Conservation (phyloP, 2,113 vertebrate genomes). For the Colinus virginianus region DNA sequence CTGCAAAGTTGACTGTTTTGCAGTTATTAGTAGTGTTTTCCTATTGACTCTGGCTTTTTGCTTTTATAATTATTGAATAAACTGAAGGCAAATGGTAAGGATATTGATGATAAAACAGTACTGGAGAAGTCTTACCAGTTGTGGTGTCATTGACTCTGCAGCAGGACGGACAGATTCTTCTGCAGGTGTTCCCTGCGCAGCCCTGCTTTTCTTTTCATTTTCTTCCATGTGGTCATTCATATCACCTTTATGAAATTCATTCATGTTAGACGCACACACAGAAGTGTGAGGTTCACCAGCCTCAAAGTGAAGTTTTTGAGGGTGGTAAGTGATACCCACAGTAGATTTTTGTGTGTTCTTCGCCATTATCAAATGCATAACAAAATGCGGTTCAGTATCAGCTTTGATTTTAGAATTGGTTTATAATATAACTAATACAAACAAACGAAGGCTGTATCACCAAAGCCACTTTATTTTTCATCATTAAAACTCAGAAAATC, state of each 20-base stretch:
- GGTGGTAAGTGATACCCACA: neutral
- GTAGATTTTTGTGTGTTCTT: neutral
- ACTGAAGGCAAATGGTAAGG: neutral
- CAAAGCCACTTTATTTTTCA: accelerated
- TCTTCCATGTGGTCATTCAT: conserved; percentile 50
- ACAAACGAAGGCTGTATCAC: neutral
- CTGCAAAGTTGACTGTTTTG: neutral
- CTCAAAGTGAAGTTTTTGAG: neutral
- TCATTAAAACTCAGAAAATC: accelerated
- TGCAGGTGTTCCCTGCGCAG: neutral
- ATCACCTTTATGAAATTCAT: neutral
- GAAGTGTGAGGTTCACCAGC: neutral
- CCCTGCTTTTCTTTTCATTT: neutral
- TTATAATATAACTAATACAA: neutral
- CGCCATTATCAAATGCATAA: neutral
- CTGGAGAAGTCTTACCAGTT: conserved; percentile 61
- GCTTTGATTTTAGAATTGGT: neutral
- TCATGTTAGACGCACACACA: neutral
- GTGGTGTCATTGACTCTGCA: conserved; percentile 48
- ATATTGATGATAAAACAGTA: neutral
- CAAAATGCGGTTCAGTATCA: neutral
- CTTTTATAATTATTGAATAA: neutral
- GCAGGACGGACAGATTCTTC: neutral
- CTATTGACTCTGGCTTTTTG: neutral
- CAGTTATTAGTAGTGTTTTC: neutral